Conservation (phyloP, 2,797 vertebrate genomes). For the Leuciscus waleckii region DNA sequence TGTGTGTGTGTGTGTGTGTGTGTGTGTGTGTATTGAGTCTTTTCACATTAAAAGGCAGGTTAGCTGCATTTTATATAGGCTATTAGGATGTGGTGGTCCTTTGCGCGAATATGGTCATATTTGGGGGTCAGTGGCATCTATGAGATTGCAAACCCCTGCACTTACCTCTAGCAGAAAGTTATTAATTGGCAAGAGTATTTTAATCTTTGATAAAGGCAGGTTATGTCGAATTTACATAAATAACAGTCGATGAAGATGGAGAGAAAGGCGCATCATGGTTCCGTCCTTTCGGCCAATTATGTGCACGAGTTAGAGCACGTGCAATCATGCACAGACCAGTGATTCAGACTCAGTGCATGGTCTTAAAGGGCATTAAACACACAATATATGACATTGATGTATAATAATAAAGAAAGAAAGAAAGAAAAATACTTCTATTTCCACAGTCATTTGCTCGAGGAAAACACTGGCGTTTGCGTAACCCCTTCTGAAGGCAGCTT, state of each 20-base stretch:
- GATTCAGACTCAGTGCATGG: slow-evolving; percentile 52
- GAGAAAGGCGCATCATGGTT: not conserved
- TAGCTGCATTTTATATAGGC: not conserved
- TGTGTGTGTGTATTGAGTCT: too few species aligned
- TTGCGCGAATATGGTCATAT: not conserved
- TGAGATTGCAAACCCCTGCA: not conserved
- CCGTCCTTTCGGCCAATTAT: slow-evolving; percentile 63
- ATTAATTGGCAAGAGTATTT: not conserved
- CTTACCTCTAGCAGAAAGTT: not conserved
- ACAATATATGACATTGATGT: slow-evolving; percentile 26
- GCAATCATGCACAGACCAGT: slow-evolving; percentile 62
- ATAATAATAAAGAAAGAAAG: not conserved
- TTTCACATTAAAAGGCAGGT: too few species aligned
- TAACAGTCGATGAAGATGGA: not conserved
- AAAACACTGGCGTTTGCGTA: not conserved
- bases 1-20: too few species aligned
- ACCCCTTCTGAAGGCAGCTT: not conserved
- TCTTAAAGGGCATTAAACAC: slow-evolving; percentile 57
- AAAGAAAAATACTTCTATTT: not conserved
- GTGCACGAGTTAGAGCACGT: slow-evolving; percentile 72
- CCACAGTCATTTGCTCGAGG: not conserved
- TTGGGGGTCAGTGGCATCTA: not conserved
- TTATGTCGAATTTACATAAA: not conserved
- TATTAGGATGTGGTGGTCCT: not conserved
- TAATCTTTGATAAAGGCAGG: not conserved